Conservation (phyloP, 2,797 vertebrate species). For the Anguilla anguilla region DNA sequence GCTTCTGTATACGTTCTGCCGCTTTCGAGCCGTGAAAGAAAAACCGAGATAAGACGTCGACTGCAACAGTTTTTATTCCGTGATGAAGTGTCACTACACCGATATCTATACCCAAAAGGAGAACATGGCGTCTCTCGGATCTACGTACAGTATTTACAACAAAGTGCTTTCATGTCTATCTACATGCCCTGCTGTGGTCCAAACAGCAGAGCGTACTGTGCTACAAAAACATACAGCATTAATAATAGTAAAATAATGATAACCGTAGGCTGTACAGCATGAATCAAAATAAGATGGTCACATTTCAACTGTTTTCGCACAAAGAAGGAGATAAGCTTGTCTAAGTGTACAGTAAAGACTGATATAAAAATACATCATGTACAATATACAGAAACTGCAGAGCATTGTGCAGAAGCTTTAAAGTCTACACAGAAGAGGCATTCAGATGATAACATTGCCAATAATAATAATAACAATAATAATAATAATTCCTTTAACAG, state of each 20-base stretch:
- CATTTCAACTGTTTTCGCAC: constrained; percentile 30
- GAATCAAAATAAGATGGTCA: constrained; percentile 16
- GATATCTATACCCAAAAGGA: constrained; percentile 40
- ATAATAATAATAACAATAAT: constrained; percentile 7
- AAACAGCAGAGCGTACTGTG: constrained; percentile 31
- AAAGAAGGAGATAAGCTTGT: constrained; percentile 24
- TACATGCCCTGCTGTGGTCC: constrained; percentile 29
- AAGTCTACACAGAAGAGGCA: constrained; percentile 24
- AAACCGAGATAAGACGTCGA: constrained; percentile 41
- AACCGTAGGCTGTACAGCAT: constrained; percentile 24
- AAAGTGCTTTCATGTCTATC: constrained; percentile 47
- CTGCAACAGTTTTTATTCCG: constrained; percentile 46
- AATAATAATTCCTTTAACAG: constrained; percentile 18
- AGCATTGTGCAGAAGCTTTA: neutral
- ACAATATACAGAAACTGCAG: constrained; percentile 15
- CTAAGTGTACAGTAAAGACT: constrained; percentile 13
- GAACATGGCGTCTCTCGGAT: constrained; percentile 29
- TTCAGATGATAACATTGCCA: constrained; percentile 14
- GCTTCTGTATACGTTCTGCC: constrained; percentile 15
- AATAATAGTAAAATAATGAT: constrained; percentile 27
- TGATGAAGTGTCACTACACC: constrained; percentile 43
- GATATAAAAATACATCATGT: constrained; percentile 33
- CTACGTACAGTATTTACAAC: constrained; percentile 42
- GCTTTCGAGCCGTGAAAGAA: constrained; percentile 14
- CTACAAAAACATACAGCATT: constrained; percentile 36